Evolutionary conservation across 2,113 vertebrate species (phyloP).

Genomic region (Merops nubicus): DNA sequence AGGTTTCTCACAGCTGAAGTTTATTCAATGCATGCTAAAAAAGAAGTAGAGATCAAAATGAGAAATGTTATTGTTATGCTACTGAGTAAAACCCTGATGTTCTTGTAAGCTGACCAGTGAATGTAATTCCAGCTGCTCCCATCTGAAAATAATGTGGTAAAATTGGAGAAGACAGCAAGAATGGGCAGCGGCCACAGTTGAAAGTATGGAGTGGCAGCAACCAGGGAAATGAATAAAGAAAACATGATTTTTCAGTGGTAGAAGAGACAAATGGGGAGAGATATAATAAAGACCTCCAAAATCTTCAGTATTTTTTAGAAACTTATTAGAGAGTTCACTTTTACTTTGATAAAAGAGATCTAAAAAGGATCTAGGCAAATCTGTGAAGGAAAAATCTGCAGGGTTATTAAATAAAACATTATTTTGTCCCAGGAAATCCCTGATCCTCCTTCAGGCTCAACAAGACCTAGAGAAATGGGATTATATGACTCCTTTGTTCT

Average conservation of each 20-base stretch:
- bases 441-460: not conserved
- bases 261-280: not conserved
- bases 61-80: not conserved
- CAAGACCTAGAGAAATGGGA: not conserved
- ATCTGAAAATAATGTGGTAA: not conserved
- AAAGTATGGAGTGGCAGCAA: not conserved
- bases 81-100: not conserved
- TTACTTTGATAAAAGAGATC: too few species aligned
- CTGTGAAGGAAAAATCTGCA: not conserved
- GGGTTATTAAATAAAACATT: not conserved
- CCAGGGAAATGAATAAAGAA: not conserved
- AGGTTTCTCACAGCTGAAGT: not conserved
- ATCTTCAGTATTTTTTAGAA: not conserved
- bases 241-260: not conserved
- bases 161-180: not conserved
- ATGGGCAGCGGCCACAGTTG: rapidly evolving
- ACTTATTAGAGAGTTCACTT: too few species aligned
- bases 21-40: not conserved
- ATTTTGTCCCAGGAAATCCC: not conserved
- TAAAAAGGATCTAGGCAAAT: not conserved
- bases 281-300: not conserved
- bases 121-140: not conserved
- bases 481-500: not conserved
- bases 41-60: not conserved
- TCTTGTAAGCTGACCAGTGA: not conserved